A percentile compares a stretch with the other conserved stretches of the same genome.
Evolutionary conservation across 2,113 vertebrate species (phyloP).

Genomic region (Pagrus major): DNA sequence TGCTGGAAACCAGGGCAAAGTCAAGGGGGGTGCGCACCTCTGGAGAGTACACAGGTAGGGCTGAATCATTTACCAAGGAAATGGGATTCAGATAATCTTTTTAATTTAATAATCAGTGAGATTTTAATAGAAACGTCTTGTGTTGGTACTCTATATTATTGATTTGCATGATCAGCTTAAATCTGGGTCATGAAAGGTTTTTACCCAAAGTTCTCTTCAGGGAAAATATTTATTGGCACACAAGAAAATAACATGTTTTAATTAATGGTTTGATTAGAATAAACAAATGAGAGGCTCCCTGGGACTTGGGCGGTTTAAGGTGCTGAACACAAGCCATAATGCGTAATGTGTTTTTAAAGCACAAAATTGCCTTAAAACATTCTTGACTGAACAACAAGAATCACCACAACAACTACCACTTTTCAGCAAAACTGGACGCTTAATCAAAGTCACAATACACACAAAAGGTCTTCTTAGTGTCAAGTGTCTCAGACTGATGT

Average conservation of each 20-base stretch:
- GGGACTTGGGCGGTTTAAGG: not conserved
- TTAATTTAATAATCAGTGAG: constrained; percentile 23
- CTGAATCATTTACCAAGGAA: constrained; percentile 24
- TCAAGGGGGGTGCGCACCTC: constrained; percentile 61
- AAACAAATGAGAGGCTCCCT: not conserved
- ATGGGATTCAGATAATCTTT: constrained; percentile 25
- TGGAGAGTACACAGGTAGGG: constrained; percentile 26
- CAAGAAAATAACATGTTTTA: not conserved
- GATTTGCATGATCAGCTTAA: not conserved
- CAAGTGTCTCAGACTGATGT: constrained; percentile 3
- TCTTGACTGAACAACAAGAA: not conserved
- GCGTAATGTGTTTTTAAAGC: constrained; percentile 5
- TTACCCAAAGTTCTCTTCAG: not conserved
- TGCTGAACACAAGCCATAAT: not conserved
- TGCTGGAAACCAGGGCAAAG: constrained; percentile 81
- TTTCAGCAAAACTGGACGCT: not conserved
- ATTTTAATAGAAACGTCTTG: constrained; percentile 17
- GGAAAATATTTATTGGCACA: not conserved
- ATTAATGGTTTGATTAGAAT: not conserved
- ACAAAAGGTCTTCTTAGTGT: not conserved
- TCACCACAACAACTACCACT: not conserved
- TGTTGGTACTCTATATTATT: not conserved
- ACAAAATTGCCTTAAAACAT: not conserved
- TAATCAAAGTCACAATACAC: not conserved
- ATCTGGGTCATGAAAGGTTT: not conserved